Evolutionary conservation across 2,797 vertebrate species (phyloP).

Genomic region (Phoeniculus purpureus): DNA sequence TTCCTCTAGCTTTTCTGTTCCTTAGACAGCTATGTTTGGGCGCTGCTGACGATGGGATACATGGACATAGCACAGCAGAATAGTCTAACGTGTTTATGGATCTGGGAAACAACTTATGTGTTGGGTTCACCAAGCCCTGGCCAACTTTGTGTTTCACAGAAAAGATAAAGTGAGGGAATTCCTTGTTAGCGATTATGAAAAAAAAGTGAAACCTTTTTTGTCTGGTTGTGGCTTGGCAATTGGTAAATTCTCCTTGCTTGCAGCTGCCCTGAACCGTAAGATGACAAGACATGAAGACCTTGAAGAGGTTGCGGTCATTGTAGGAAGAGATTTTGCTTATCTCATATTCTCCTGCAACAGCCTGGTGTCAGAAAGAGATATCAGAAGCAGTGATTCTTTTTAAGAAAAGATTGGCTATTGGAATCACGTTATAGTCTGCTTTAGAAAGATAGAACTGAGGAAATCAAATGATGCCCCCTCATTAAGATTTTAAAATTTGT

Average conservation of each 20-base stretch:
- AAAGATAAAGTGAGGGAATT: background rate
- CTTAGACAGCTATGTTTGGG: background rate
- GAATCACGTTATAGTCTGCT: background rate
- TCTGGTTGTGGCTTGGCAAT: fast-evolving
- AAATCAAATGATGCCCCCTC: background rate
- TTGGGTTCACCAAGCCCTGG: background rate
- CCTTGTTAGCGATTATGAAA: background rate
- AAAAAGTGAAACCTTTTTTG: background rate
- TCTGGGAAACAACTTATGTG: background rate
- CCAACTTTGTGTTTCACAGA: background rate
- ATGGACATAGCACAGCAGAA: background rate
- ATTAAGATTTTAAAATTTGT: background rate
- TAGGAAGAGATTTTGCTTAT: background rate
- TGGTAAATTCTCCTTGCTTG: background rate
- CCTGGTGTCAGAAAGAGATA: background rate
- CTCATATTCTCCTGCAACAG: background rate
- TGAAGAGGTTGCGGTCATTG: background rate
- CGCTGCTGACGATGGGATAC: background rate
- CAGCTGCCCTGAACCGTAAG: background rate
- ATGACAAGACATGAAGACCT: background rate
- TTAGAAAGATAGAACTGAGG: background rate
- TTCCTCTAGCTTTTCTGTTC: background rate
- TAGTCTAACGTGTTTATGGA: background rate
- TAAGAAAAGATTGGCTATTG: background rate
- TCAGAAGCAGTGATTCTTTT: background rate